These are phyloP conservation scores for Notocelia uddmanniana DNA, from an alignment of 2,888 invertebrate genomes.

Conservation along the genomic window DNA sequence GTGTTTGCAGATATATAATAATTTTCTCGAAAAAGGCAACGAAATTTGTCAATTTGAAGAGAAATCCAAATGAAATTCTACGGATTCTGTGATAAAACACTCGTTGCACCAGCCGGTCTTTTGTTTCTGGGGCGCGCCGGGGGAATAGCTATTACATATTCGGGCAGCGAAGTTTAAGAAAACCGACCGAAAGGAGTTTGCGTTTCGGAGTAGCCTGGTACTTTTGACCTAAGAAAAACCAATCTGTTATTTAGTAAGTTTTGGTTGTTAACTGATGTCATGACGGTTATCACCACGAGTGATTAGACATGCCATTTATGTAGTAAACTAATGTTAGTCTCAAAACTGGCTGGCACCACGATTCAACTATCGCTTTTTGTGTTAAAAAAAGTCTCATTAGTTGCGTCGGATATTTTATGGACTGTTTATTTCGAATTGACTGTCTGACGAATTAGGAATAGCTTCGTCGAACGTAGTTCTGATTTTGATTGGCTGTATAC, in stretches of 20 bases:
- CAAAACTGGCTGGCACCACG: conserved; percentile 3
- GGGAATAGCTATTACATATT: no score
- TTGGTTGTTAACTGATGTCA: conserved; percentile 18
- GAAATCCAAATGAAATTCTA: no score
- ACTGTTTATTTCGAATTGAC: conserved; percentile 29
- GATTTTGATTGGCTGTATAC: conserved; percentile 15
- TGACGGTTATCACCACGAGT: conserved; percentile 52
- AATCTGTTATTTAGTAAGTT: background rate
- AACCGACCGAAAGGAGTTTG: no score
- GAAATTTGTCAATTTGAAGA: no score
- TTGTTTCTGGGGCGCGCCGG: no score
- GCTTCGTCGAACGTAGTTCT: conserved; percentile 38
- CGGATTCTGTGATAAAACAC: no score
- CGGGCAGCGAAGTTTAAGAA: no score
- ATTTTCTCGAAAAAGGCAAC: no score
- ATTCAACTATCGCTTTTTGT: conserved; percentile 53
- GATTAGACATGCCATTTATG: conserved; percentile 58
- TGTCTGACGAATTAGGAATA: conserved; percentile 29
- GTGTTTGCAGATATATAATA: no score
- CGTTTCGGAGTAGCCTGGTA: no score
- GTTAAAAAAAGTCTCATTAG: conserved; percentile 53
- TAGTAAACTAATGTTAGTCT: conserved; percentile 49
- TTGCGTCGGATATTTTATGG: conserved; percentile 47
- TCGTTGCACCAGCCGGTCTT: no score
- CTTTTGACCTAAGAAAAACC: background rate